Base-by-base conservation (phyloP, 2,797 vertebrate genomes). In the Pangasius mekongensis region DNA sequence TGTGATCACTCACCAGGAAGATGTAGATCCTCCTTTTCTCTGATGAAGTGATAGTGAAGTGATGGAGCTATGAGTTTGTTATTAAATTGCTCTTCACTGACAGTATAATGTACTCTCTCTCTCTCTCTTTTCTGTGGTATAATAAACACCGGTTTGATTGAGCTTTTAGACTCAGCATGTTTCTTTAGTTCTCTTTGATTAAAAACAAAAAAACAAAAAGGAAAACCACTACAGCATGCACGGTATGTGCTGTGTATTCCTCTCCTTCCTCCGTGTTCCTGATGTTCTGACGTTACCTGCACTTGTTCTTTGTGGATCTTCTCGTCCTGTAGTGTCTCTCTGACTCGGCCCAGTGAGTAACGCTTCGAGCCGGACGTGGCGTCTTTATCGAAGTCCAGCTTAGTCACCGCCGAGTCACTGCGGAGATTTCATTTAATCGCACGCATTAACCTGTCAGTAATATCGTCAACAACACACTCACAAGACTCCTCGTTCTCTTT, bases 331-430 rank as follows among this genome's bases (percentile, higher is more conserved):
- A 95, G 94, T 47, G 96, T 94, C 88, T 97, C 97, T 92, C 95
- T 92, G 89, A 94, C 95, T 93, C 97, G 96, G 84, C 94, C 97
- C 10, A 97, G 95, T 18, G 97, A 96, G 89, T 97, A 97, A 88
- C 94, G 96, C 85, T 97, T 97, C 87, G 97, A 96, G 92, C 96
- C 96, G 2, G 95, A 96, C 87, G 96, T 97, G 89, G 96, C 94
- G 91, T 99, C 98, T 93, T 97, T 97, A 94, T 99, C 98, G 87
- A 99, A 99, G 93, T 99, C 97, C 94, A 99, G 95, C 94, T 99
- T 99, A 91, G 97, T 97, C 95, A 98, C 97, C 93, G 98, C 94
- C 3, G 97, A 96, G 91, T 98, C 97, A 91, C 98, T 98, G 94
- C 14, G 36, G 83, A 80, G 83, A 84, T 66, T 67, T 24, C 9